These are phyloP conservation scores for Acronicta psi DNA, from an alignment of 2,888 invertebrate genomes.

Conservation along the genomic window DNA sequence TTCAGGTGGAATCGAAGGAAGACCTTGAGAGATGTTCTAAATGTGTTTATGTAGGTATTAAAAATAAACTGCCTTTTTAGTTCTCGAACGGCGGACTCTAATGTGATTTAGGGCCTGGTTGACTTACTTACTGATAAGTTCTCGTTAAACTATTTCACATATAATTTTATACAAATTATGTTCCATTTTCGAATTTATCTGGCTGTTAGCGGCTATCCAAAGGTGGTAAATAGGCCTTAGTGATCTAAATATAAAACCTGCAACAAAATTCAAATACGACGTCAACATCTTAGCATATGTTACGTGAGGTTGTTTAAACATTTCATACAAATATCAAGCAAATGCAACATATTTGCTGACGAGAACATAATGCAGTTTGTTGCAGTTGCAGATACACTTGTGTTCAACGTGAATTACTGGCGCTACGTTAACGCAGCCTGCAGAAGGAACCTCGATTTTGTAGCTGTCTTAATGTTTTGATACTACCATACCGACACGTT, in stretches of 20 bases:
- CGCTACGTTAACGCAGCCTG: slow-evolving; percentile 28
- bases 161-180: too few relatives aligned
- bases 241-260: not conserved
- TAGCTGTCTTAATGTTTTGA: not conserved
- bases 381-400: slow-evolving; percentile 23
- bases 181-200: too few relatives aligned
- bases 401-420: slow-evolving; percentile 33
- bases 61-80: too few relatives aligned
- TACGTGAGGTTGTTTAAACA: slow-evolving; percentile 24
- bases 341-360: slow-evolving; percentile 40
- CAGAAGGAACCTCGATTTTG: not conserved
- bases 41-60: too few relatives aligned
- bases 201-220: too few relatives aligned
- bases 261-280: slow-evolving; percentile 9
- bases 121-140: too few relatives aligned
- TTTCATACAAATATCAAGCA: slow-evolving; percentile 31
- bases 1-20: too few relatives aligned
- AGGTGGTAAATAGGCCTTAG: too few relatives aligned
- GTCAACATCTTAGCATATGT: slow-evolving; percentile 12
- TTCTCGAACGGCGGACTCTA: too few relatives aligned
- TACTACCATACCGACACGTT: not conserved
- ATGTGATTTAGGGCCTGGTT: too few relatives aligned
- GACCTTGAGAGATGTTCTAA: too few relatives aligned
- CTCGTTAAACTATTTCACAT: too few relatives aligned
- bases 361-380: slow-evolving; percentile 18